phyloP scores from a whole-genome alignment of 2,113 vertebrate species.

The Thryonomys swinderianus region DNA sequence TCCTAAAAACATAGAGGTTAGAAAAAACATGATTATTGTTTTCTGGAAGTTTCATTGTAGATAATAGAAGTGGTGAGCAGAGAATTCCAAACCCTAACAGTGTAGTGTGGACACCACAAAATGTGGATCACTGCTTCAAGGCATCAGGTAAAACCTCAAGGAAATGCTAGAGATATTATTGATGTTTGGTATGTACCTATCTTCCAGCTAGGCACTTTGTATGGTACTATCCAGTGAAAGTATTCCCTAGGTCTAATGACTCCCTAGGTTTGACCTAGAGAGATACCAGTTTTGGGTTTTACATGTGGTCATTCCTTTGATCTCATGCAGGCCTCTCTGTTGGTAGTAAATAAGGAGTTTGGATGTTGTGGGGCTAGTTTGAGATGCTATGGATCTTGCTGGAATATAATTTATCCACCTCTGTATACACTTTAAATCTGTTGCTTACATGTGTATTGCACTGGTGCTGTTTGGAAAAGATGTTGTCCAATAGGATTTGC shows the following conservation, averaged over 20 bases:
- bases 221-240: neutral
- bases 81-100: neutral
- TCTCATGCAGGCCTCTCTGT: neutral
- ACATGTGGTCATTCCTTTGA: neutral
- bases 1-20: neutral
- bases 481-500: neutral
- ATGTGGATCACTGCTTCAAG: neutral
- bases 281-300: neutral
- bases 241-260: neutral
- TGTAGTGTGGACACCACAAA: neutral
- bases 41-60: neutral
- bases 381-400: slow-evolving; percentile 16
- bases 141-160: neutral
- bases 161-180: neutral
- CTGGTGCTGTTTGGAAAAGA: neutral
- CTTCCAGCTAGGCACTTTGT: neutral
- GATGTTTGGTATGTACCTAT: neutral
- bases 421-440: neutral
- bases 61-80: neutral
- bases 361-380: neutral
- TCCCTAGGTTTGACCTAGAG: slow-evolving; percentile 37
- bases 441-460: slow-evolving; percentile 1
- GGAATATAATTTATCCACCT: slow-evolving; percentile 33
- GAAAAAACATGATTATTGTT: neutral
- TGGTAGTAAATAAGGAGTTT: slow-evolving; percentile 49